A percentile compares a stretch with the other conserved stretches of the same genome.
These are phyloP conservation scores for Scyliorhinus canicula DNA, from an alignment of 2,797 vertebrate genomes.

Conservation along the genomic window DNA sequence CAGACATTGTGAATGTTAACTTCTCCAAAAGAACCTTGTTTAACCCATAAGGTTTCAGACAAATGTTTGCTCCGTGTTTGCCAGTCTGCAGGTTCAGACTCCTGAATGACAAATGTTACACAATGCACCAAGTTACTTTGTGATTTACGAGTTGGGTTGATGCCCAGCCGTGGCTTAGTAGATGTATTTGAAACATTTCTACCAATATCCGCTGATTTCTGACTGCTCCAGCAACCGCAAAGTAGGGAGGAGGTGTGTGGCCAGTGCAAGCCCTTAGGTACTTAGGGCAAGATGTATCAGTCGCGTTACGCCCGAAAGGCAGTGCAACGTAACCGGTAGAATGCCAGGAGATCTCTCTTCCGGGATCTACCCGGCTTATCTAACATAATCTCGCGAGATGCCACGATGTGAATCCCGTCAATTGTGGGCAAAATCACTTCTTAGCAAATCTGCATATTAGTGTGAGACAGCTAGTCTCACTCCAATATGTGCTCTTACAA, in stretches of 20 bases:
- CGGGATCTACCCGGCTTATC: too few species aligned
- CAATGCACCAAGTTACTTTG: neutral
- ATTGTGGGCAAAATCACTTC: too few species aligned
- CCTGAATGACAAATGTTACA: slow-evolving; percentile 1
- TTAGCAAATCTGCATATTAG: too few species aligned
- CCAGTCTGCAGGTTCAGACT: neutral
- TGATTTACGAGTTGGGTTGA: slow-evolving; percentile 11
- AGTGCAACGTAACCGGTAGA: too few species aligned
- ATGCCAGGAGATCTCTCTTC: too few species aligned
- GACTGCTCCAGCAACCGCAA: neutral
- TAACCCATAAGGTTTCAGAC: slow-evolving; percentile 11
- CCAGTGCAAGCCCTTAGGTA: neutral
- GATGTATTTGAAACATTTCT: neutral
- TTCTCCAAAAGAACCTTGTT: slow-evolving; percentile 4
- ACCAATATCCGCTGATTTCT: neutral
- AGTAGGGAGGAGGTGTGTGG: neutral
- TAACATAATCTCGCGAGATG: too few species aligned
- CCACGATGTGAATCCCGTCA: too few species aligned
- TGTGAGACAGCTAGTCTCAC: too few species aligned
- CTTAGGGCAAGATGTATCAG: too few species aligned
- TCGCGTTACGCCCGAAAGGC: too few species aligned
- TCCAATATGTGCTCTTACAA: too few species aligned
- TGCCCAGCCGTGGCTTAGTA: neutral
- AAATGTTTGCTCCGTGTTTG: neutral
- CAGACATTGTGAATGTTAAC: neutral